Evolutionary conservation across 2,888 invertebrate genomes (phyloP).

Genomic region (Philereme transversata): DNA sequence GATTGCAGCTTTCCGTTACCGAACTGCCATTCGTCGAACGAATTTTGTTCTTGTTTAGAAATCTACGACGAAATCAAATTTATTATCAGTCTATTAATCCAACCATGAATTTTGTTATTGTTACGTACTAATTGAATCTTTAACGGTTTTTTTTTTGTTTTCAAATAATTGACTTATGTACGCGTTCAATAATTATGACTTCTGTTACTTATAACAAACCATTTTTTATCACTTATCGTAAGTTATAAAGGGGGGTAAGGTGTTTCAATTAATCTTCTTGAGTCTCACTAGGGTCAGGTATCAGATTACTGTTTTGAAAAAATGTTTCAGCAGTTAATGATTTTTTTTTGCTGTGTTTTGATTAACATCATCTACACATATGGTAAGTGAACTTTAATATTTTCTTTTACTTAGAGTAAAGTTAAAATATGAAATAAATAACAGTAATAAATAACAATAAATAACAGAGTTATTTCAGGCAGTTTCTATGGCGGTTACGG

Average conservation of each 20-base stretch:
- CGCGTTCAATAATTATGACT: not conserved
- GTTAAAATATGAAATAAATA: not conserved
- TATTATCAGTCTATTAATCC: too few species aligned
- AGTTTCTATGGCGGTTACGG: constrained; percentile 2
- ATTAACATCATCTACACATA: constrained; percentile 8
- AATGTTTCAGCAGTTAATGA: constrained; percentile 5
- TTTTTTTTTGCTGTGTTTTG: constrained; percentile 12
- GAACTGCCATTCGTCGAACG: too few species aligned
- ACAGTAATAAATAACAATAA: not conserved
- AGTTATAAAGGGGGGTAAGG: constrained; percentile 4
- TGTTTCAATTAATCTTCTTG: constrained; percentile 1
- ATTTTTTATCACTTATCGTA: constrained; percentile 7
- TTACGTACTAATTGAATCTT: constrained; percentile 6
- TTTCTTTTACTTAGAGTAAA: not conserved
- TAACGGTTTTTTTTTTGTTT: constrained; percentile 13
- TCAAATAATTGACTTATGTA: not conserved
- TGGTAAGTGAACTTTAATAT: constrained; percentile 6
- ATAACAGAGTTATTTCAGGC: constrained; percentile 1
- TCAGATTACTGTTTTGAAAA: not conserved
- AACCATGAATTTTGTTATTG: too few species aligned
- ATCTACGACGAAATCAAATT: too few species aligned
- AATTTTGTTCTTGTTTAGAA: too few species aligned
- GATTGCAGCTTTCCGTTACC: too few species aligned
- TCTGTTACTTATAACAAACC: not conserved
- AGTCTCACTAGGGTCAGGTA: not conserved